Evolutionary conservation across 2,797 vertebrate species (phyloP).

Genomic region (Cyprinodon diabolis): DNA sequence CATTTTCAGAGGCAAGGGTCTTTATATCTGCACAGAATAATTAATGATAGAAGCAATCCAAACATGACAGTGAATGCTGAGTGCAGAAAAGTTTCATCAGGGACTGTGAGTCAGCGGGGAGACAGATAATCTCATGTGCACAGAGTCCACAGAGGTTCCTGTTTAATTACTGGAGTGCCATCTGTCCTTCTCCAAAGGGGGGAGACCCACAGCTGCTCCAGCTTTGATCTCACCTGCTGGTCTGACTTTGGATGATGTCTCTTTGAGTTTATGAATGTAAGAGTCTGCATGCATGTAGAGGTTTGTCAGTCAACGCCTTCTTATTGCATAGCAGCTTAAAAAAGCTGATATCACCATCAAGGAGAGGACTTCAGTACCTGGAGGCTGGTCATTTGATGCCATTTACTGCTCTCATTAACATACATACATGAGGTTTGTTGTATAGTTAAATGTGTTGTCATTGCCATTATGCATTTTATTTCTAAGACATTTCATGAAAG

Average conservation of each 20-base stretch:
- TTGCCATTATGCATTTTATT: too few species aligned
- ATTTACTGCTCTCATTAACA: too few species aligned
- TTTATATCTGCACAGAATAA: too few species aligned
- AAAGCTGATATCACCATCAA: not conserved
- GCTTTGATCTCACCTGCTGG: conserved; percentile 74
- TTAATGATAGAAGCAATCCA: not conserved
- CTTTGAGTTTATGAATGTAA: conserved; percentile 9
- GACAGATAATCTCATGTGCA: conserved; percentile 63
- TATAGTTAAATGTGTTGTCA: too few species aligned
- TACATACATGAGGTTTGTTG: too few species aligned
- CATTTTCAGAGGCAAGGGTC: too few species aligned
- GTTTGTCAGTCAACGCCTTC: conserved; percentile 38
- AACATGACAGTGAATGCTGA: not conserved
- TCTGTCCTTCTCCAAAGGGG: conserved; percentile 72
- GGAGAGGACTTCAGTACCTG: not conserved
- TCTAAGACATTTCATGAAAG: too few species aligned
- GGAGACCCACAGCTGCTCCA: conserved; percentile 68
- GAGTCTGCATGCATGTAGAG: conserved; percentile 2
- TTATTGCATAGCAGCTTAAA: conserved; percentile 22
- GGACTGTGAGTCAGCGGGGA: conserved; percentile 46
- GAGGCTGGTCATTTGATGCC: too few species aligned
- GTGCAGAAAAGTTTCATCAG: conserved; percentile 26
- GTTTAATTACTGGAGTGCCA: conserved; percentile 78
- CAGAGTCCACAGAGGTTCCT: conserved; percentile 66
- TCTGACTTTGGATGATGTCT: conserved; percentile 20